phyloP scores from a whole-genome alignment of 2,797 vertebrate genomes.

The Neosilurus hyrtlii region DNA sequence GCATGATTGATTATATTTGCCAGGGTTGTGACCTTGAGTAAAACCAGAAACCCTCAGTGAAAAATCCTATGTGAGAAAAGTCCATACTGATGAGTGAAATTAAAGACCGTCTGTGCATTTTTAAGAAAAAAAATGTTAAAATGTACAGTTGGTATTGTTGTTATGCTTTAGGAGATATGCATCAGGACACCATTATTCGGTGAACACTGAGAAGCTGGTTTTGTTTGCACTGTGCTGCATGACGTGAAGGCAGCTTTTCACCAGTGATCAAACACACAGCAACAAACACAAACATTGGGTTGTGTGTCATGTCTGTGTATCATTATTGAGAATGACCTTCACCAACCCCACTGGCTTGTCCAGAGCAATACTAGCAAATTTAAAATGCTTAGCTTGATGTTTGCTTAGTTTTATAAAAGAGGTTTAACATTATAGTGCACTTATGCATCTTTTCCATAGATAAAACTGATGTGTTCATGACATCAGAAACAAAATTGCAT shows the following conservation, averaged over 20 bases:
- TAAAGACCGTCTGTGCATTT: neutral
- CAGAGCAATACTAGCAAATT: neutral
- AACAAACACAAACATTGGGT: neutral
- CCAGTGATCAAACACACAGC: neutral
- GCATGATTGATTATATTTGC: slow-evolving; percentile 32
- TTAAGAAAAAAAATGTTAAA: neutral
- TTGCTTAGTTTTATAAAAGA: neutral
- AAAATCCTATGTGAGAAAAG: neutral
- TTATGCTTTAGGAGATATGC: neutral
- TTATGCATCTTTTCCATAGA: neutral
- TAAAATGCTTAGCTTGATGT: neutral
- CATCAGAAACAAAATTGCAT: neutral
- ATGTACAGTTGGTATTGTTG: neutral
- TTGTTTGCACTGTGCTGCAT: neutral
- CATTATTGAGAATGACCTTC: neutral
- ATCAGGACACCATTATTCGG: neutral
- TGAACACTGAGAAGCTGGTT: neutral
- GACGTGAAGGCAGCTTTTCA: slow-evolving; percentile 5
- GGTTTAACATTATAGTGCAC: neutral
- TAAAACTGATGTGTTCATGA: slow-evolving; percentile 34
- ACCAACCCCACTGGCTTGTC: neutral
- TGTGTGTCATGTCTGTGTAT: neutral
- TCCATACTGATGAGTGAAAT: neutral
- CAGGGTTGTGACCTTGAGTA: neutral
- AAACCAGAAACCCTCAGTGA: neutral